Conservation (phyloP, 53 echinoderm and acorn worm species). For the Zoroaster sp. region DNA sequence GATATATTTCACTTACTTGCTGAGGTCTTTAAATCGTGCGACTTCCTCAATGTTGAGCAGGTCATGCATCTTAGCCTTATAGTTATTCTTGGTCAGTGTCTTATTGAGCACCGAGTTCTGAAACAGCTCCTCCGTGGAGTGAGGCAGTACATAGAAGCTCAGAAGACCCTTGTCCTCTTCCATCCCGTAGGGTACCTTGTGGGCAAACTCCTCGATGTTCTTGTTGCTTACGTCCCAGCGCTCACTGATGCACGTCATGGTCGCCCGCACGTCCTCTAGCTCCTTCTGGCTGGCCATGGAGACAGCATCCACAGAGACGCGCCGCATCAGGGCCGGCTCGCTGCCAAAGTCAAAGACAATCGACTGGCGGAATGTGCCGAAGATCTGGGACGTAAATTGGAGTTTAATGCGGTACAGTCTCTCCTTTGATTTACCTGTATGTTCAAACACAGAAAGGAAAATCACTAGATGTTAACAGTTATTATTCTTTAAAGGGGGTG, state of each 20-base stretch:
- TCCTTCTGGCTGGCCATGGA: constrained; percentile 85
- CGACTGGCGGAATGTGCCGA: constrained; percentile 98
- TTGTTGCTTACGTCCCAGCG: constrained; percentile 91
- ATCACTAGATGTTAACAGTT: no score
- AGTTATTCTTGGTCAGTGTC: constrained; percentile 92
- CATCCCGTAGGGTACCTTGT: constrained; percentile 65
- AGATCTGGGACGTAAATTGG: constrained; percentile 97
- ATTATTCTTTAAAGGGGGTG: no score
- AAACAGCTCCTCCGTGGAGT: constrained; percentile 82
- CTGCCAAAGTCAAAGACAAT: constrained; percentile 94
- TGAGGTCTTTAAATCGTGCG: constrained; percentile 86
- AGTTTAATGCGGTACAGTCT: constrained; percentile 94
- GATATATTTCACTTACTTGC: constrained; percentile 81
- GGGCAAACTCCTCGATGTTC: constrained; percentile 74
- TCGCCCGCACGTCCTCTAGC: constrained; percentile 86
- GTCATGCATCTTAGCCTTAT: constrained; percentile 90
- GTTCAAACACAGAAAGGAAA: neutral
- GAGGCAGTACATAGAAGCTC: constrained; percentile 82
- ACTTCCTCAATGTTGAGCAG: constrained; percentile 93
- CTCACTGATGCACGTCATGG: constrained; percentile 78
- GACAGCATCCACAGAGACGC: constrained; percentile 93
- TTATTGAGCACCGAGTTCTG: constrained; percentile 85
- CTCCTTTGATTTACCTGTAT: constrained; percentile 75
- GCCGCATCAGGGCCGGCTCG: constrained; percentile 87
- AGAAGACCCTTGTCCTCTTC: constrained; percentile 85